Evolutionary conservation across 2,113 vertebrate species (phyloP).

Genomic region (Sterna hirundo): DNA sequence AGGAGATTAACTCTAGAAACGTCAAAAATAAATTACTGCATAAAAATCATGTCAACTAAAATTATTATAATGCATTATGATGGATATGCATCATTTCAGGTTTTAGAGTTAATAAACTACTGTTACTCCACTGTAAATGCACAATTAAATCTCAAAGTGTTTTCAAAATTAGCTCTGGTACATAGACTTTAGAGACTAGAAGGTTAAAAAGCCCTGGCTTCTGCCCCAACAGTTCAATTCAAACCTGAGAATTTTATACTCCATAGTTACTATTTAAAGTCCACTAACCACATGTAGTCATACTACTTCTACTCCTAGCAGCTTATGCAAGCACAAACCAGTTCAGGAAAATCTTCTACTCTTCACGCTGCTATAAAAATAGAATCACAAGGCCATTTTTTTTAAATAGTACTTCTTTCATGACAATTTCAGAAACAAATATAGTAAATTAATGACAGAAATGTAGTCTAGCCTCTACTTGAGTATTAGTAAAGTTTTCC

Average conservation of each 20-base stretch:
- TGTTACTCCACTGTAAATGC: background rate
- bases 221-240: background rate
- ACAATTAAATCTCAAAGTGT: conserved; percentile 4
- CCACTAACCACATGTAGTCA: background rate
- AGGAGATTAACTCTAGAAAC: conserved; percentile 66
- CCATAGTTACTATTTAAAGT: conserved; percentile 6
- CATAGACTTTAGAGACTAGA: background rate
- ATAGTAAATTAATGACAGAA: conserved; percentile 25
- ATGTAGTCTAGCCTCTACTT: conserved; percentile 2
- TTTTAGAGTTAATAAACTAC: conserved; percentile 24
- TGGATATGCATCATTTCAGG: conserved; percentile 55
- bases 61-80: conserved; percentile 56
- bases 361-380: conserved; percentile 36
- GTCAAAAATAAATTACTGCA: conserved; percentile 46
- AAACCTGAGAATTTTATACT: background rate
- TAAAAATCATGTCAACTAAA: conserved; percentile 58
- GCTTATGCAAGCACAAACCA: conserved; percentile 24
- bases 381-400: conserved; percentile 24
- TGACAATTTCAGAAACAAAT: conserved; percentile 35
- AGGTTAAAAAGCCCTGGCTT: background rate
- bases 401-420: background rate
- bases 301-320: conserved; percentile 9
- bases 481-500: background rate
- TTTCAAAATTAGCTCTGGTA: conserved; percentile 1
- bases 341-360: conserved; percentile 27